These are phyloP conservation scores for Drosophila anomalata DNA, from an alignment of 2,888 invertebrate genomes.

Conservation along the genomic window DNA sequence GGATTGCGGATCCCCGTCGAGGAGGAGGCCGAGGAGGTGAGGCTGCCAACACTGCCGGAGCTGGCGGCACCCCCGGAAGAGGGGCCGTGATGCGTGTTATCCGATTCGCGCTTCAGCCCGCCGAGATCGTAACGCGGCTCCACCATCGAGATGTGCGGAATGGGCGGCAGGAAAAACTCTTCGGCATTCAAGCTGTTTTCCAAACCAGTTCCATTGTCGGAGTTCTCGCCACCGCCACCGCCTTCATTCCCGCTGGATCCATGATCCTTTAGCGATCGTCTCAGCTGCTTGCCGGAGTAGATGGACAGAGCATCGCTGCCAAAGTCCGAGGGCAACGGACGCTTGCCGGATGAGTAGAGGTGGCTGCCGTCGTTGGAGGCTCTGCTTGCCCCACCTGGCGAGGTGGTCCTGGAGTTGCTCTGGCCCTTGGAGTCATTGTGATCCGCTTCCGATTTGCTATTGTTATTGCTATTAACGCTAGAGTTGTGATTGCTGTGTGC, in stretches of 20 bases:
- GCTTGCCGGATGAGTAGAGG: constrained; percentile 59
- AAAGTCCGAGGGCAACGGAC: constrained; percentile 78
- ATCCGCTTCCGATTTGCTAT: constrained; percentile 52
- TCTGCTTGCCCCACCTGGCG: constrained; percentile 55
- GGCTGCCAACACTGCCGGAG: constrained; percentile 34
- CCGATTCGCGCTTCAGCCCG: constrained; percentile 82
- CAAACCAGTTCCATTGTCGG: constrained; percentile 74
- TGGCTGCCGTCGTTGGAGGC: constrained; percentile 47
- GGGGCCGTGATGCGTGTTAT: constrained; percentile 66
- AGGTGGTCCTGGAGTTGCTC: constrained; percentile 65
- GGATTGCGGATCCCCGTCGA: constrained; percentile 74
- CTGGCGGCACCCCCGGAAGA: constrained; percentile 20
- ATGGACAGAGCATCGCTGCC: constrained; percentile 81
- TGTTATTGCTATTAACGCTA: constrained; percentile 30
- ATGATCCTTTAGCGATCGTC: constrained; percentile 75
- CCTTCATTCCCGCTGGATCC: constrained; percentile 41
- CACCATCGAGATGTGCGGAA: constrained; percentile 83
- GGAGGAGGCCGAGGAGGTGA: constrained; percentile 43
- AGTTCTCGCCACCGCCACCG: constrained; percentile 66
- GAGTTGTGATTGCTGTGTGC: constrained; percentile 40
- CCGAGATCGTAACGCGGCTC: constrained; percentile 82
- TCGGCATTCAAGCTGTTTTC: constrained; percentile 81
- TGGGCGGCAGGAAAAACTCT: constrained; percentile 82
- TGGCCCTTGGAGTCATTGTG: constrained; percentile 50
- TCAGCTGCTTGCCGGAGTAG: constrained; percentile 81